Evolutionary conservation across 64 coral and sea anemone genomes (phyloP), one percentile per base, ranked within the genome.

Genomic region (Orbicella faveolata): DNA sequence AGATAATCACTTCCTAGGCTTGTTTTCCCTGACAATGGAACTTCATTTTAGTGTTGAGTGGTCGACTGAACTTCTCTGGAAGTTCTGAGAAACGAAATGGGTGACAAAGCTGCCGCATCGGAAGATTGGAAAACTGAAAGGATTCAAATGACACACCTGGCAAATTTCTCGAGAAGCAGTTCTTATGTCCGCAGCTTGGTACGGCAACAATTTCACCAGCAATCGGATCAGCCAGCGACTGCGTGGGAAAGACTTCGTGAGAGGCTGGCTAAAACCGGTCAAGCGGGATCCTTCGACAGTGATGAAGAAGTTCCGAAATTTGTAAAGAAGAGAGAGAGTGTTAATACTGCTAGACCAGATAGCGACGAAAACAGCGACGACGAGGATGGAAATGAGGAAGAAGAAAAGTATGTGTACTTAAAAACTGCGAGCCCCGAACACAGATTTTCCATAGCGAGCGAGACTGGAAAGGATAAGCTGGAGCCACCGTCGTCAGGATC

Each of bases 151-250:
- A 72, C 82, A 53, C 65, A 85, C n/a, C 16, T 85, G 37, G 65
- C 9, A 23, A 85, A 73, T 85, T 85, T 85, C 14, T 85, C 82
- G 7, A 85, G 82, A 65, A 85, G 82, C 82, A 85, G 82, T 73
- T n/a, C 36, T 10, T 85, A 85, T 85, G 82, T 85, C 0, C 82
- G 82, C 16, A 85, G 64, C n/a, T 73, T 85, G 65, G 82, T 85
- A 13, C 82, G 82, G 4, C 82, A 85, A 17, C 82, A 85, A 66
- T 85, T 85, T 73, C 63, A 85, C 5, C 35, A 70, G 23, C 82
- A 85, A 17, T 72, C 64, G 4, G 82, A 85, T 73, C 82, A 85
- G 36, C 65, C 82, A 15, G 44, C 36, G 15, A 51, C 63, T 5
- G 82, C 82, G 13, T 85, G 82, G 82, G 82, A 69, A 16, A 85